Conservation (phyloP, 2,113 vertebrate genomes). For the Seriola dumerili region DNA sequence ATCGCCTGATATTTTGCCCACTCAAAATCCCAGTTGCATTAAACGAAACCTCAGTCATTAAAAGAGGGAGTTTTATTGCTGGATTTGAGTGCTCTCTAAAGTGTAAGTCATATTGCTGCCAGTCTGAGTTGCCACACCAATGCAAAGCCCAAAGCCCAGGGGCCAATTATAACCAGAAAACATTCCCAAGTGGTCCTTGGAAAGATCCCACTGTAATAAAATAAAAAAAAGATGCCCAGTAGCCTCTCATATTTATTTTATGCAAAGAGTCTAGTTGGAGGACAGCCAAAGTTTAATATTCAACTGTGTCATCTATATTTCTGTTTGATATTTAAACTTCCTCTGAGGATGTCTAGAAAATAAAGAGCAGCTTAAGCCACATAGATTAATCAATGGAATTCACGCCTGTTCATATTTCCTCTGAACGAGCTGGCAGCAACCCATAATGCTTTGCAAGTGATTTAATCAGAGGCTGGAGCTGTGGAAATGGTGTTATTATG, state of each 20-base stretch:
- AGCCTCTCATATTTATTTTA: conserved; percentile 56
- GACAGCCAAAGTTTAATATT: conserved; percentile 65
- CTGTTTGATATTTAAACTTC: conserved; percentile 76
- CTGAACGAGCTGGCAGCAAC: conserved; percentile 45
- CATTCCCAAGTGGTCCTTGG: conserved; percentile 52
- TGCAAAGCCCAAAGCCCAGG: conserved; percentile 44
- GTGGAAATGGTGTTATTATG: conserved; percentile 54
- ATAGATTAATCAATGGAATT: conserved; percentile 73
- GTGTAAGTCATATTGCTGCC: conserved; percentile 34
- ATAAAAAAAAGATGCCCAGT: conserved; percentile 29
- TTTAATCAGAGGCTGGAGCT: conserved; percentile 56
- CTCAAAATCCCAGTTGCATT: conserved; percentile 23
- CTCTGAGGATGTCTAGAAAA: conserved; percentile 61
- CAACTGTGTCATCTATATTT: conserved; percentile 68
- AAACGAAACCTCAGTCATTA: conserved; percentile 28
- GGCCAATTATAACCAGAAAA: conserved; percentile 48
- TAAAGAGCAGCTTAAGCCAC: conserved; percentile 63
- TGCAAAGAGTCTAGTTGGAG: conserved; percentile 56
- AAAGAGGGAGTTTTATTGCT: conserved; percentile 31
- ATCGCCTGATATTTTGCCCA: neutral
- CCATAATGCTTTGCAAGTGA: conserved; percentile 61
- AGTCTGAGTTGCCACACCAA: conserved; percentile 39
- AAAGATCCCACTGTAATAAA: conserved; percentile 59
- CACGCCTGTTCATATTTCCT: conserved; percentile 61
- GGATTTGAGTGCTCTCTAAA: conserved; percentile 44